These are phyloP conservation scores for Gryllus bimaculatus DNA, from an alignment of 1,140 invertebrate species.

Conservation along the genomic window DNA sequence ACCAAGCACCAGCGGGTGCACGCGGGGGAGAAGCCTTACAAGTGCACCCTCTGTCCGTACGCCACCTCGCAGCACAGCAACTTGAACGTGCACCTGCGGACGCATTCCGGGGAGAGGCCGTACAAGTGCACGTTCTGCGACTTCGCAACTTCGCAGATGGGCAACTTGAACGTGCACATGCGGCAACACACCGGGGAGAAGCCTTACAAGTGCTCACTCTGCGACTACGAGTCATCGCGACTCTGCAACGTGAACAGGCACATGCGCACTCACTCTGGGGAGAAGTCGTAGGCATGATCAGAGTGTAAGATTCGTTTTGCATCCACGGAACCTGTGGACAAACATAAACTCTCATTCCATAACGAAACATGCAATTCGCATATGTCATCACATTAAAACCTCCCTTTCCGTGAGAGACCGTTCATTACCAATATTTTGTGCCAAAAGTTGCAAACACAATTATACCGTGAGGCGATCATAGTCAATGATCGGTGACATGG, in stretches of 20 bases:
- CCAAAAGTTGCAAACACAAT: no score
- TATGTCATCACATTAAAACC: no score
- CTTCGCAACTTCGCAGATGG: neutral
- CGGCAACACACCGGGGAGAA: conserved; percentile 48
- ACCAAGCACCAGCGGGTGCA: conserved; percentile 1
- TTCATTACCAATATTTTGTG: no score
- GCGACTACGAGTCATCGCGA: conserved; percentile 41
- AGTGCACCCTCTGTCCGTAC: neutral
- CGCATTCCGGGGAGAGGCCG: conserved; percentile 8
- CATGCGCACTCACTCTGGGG: conserved; percentile 39
- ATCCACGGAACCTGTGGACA: no score
- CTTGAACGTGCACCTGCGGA: neutral
- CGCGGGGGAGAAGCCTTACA: neutral
- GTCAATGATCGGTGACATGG: no score
- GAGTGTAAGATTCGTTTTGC: conserved; percentile 54
- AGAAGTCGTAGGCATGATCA: conserved; percentile 38
- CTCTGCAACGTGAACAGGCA: conserved; percentile 34
- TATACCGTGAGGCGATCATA: no score
- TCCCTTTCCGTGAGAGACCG: no score
- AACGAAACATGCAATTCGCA: no score
- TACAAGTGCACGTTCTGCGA: conserved; percentile 8
- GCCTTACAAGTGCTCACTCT: conserved; percentile 41
- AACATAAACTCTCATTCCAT: no score
- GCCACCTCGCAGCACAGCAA: no score
- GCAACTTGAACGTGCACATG: conserved; percentile 11